Evolutionary conservation across 2,113 vertebrate genomes (phyloP).

Genomic region (Chelonoidis abingdonii): DNA sequence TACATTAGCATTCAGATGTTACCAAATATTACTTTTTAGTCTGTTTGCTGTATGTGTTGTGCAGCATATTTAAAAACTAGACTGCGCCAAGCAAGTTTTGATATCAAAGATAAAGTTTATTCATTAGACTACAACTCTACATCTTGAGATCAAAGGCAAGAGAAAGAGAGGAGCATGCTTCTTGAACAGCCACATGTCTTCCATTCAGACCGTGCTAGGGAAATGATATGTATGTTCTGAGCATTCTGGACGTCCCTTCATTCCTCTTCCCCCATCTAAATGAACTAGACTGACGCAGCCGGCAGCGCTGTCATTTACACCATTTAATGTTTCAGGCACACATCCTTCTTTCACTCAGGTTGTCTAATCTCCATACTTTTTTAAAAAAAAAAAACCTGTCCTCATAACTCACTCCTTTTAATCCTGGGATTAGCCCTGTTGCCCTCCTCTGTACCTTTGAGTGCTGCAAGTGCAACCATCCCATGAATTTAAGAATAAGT

Average conservation of each 20-base stretch:
- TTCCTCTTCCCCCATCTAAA: too few relatives aligned
- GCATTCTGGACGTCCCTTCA: not conserved
- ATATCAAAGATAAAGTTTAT: not conserved
- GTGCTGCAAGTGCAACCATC: constrained; percentile 16
- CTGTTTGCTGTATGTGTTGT: not conserved
- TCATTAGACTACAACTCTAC: not conserved
- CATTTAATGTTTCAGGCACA: not conserved
- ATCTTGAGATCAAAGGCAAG: not conserved
- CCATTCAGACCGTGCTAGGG: not conserved
- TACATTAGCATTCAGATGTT: not conserved
- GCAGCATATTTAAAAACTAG: not conserved
- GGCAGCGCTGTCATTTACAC: not conserved
- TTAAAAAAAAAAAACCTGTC: not conserved
- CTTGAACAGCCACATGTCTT: not conserved
- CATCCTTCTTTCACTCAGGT: not conserved
- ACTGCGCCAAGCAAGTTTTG: not conserved
- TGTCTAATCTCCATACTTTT: not conserved
- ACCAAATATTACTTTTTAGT: not conserved
- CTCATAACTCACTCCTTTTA: constrained; percentile 62
- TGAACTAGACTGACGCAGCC: rapidly evolving
- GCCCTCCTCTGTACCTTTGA: constrained; percentile 40
- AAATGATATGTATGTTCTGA: rapidly evolving
- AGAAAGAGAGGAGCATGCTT: rapidly evolving
- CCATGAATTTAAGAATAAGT: not conserved
- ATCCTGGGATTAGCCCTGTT: constrained; percentile 63